Evolutionary conservation across 2,113 vertebrate species (phyloP).

Genomic region (Pygoscelis antarcticus): DNA sequence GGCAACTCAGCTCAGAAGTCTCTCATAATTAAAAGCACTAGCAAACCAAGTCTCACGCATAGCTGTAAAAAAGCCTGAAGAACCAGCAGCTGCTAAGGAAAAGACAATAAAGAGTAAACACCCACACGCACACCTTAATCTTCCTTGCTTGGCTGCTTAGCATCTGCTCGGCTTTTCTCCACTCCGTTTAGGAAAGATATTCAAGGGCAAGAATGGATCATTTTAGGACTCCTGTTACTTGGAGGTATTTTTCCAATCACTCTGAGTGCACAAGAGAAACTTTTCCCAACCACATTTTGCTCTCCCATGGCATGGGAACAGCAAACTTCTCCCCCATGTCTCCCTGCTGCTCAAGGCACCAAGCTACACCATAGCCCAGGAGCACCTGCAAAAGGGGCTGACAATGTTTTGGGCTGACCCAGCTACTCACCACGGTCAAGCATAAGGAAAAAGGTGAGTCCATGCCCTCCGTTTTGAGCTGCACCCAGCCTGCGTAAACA

Average conservation of each 20-base stretch:
- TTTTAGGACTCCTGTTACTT: neutral
- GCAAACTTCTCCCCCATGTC: accelerated
- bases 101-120: neutral
- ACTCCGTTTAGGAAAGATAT: neutral
- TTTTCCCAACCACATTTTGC: neutral
- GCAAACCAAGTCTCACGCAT: neutral
- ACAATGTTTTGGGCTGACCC: neutral
- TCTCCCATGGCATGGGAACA: neutral
- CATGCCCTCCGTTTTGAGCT: neutral
- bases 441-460: neutral
- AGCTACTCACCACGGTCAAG: neutral
- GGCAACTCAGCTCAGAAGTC: slow-evolving; percentile 25
- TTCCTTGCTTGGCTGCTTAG: neutral
- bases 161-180: neutral
- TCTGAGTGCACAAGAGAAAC: neutral
- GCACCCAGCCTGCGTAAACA: neutral
- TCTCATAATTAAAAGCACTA: slow-evolving; percentile 41
- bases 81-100: slow-evolving; percentile 37
- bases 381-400: neutral
- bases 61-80: neutral
- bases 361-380: neutral
- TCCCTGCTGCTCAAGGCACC: neutral
- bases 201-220: neutral
- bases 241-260: neutral
- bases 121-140: neutral